Percentiles rank a stretch among this genome's conserved stretches.
Conservation (phyloP, 2,888 invertebrate species). For the Xanthia togata region DNA sequence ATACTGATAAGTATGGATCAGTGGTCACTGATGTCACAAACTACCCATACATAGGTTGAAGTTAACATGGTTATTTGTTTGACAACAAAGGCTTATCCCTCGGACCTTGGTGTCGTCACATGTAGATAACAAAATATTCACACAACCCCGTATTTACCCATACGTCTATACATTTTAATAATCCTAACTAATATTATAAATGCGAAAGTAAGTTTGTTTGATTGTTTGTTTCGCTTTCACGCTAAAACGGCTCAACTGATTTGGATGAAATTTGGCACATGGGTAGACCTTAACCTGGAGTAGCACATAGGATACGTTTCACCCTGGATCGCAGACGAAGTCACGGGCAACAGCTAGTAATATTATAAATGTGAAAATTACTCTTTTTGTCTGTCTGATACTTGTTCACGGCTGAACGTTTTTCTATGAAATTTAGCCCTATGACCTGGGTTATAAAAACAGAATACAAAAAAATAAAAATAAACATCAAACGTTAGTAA, state of each 20-base stretch:
- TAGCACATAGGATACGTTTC: too few relatives aligned
- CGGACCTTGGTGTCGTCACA: not conserved
- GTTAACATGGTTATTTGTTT: constrained; percentile 6
- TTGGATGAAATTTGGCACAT: not conserved
- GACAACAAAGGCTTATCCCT: constrained; percentile 8
- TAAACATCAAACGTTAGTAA: too few relatives aligned
- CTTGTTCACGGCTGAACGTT: too few relatives aligned
- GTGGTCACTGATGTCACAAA: not conserved
- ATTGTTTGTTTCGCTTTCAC: not conserved
- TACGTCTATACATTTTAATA: not conserved
- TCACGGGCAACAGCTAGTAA: not conserved
- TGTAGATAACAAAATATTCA: not conserved
- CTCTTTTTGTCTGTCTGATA: not conserved
- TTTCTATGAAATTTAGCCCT: not conserved
- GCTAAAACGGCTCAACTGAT: not conserved
- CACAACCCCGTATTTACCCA: not conserved
- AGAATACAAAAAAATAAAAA: too few relatives aligned
- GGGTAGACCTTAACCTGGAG: too few relatives aligned
- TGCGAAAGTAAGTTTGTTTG: not conserved
- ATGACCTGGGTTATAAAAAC: too few relatives aligned
- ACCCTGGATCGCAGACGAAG: too few relatives aligned
- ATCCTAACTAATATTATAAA: not conserved
- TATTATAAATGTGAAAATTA: not conserved
- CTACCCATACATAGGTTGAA: not conserved
- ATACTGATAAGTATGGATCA: constrained; percentile 34